Base-by-base conservation (phyloP, 1,140 invertebrate genomes). In the Pantala flavescens region DNA sequence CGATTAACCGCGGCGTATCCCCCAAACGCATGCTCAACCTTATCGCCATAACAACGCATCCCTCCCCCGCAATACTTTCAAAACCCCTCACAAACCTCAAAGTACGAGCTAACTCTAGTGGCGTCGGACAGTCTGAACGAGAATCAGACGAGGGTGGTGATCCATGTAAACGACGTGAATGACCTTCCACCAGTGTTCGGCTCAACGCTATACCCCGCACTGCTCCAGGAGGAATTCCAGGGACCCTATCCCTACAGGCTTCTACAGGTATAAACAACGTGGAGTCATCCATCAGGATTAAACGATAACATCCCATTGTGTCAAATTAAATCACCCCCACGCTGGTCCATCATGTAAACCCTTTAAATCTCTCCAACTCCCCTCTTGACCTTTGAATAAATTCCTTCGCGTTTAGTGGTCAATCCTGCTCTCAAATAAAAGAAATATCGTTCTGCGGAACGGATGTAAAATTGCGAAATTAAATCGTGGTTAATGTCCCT, bases 91-190 rank as follows among this genome's bases (percentile, higher is more conserved):
- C 5, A 72, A 24, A 70, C 73, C 24, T 77, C 78, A 43, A 82
- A 94, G 92, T 94, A 94, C 86, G 91, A 92, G 84, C 85, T 95
- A 84, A 91, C 90, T 78, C 86, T 94, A 86, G 91, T 93, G 78
- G 92, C 92, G 71, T 94, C 92, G 73, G 93, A 94, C 84, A 91
- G 90, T 80, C 87, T 92, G 79, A 91, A 92, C 85, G 92, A 94
- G 83, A 93, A 92, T 84, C 87, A 88, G 75, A 93, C 92, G 76
- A 88, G 85, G 73, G 90, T 95, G 73, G 86, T 91, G 74, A 90
- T 94, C 78, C 86, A 88, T 79, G 86, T 93, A 73, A 88, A 90
- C 78, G 91, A 93, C 81, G 88, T 92, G 80, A 94, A 94, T 84
- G 92, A 94, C 83, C 84, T 93, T 75, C 91, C 92, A 49, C 93